Evolutionary conservation across 2,797 vertebrate genomes (phyloP).

Genomic region (Huso huso): DNA sequence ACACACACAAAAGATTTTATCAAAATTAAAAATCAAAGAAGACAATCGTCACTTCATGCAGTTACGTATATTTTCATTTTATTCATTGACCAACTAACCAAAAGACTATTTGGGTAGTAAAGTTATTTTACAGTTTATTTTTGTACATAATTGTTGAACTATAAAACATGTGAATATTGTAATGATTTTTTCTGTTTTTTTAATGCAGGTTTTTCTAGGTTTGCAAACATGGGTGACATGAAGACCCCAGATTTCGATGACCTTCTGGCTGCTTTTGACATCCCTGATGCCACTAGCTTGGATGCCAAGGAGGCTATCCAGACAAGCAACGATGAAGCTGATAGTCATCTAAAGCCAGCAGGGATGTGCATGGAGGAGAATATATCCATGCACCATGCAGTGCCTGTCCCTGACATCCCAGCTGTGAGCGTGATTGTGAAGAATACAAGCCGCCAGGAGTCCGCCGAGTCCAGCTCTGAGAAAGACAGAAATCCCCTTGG

Average conservation of each 20-base stretch:
- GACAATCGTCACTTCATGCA: no score
- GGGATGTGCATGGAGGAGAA: constrained; percentile 76
- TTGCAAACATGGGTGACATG: constrained; percentile 94
- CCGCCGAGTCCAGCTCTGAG: constrained; percentile 62
- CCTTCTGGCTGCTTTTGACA: constrained; percentile 95
- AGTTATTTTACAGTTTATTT: no score
- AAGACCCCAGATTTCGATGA: constrained; percentile 98
- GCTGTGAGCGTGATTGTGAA: constrained; percentile 92
- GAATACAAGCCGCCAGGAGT: constrained; percentile 87
- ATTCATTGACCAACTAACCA: no score
- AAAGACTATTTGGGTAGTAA: no score
- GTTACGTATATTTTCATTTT: no score
- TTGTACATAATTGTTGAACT: no score
- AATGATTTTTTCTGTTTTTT: constrained; percentile 6
- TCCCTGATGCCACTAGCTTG: constrained; percentile 89
- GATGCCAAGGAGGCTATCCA: constrained; percentile 90
- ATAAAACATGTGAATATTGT: background rate
- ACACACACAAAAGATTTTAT: no score
- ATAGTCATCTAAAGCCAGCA: constrained; percentile 71
- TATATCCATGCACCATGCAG: constrained; percentile 58
- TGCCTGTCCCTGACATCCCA: constrained; percentile 64
- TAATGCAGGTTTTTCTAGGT: constrained; percentile 50
- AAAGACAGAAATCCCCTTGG: constrained; percentile 64
- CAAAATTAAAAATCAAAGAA: no score
- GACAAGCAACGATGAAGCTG: constrained; percentile 71